Conservation (phyloP, 1,140 invertebrate species). For the Condylostylus longicornis region DNA sequence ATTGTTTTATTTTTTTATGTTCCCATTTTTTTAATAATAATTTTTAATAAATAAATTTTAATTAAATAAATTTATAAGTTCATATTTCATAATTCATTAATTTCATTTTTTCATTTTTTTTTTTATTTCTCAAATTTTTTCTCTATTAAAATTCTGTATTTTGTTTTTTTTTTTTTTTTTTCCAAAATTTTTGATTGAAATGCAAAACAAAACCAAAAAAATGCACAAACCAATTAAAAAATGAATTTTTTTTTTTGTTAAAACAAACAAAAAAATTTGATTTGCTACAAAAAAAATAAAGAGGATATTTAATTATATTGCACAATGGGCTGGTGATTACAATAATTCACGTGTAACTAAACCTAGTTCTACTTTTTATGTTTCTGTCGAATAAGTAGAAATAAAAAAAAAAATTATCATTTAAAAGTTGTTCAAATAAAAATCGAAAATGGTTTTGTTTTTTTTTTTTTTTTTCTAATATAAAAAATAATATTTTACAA, state of each 20-base stretch:
- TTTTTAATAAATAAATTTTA: too few relatives aligned
- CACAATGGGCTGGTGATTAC: constrained; percentile 14
- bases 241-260: constrained; percentile 3
- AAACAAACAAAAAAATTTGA: constrained; percentile 1
- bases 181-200: neutral
- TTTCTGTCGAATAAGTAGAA: constrained; percentile 21
- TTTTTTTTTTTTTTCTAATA: too few relatives aligned
- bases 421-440: too few relatives aligned
- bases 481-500: neutral
- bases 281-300: constrained; percentile 4
- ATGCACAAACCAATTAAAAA: constrained; percentile 1
- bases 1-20: constrained; percentile 10
- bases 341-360: constrained; percentile 16
- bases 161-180: constrained; percentile 8
- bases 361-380: constrained; percentile 27
- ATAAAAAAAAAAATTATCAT: constrained; percentile 1
- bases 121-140: too few relatives aligned
- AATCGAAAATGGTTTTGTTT: too few relatives aligned
- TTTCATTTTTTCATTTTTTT: too few relatives aligned
- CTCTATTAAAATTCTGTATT: constrained; percentile 7
- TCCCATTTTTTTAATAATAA: too few relatives aligned
- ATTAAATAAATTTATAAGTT: too few relatives aligned
- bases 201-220: constrained; percentile 3
- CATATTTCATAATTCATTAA: too few relatives aligned
- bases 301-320: constrained; percentile 20